phyloP scores from a whole-genome alignment of 2,797 vertebrate species.

The Pygocentrus nattereri region DNA sequence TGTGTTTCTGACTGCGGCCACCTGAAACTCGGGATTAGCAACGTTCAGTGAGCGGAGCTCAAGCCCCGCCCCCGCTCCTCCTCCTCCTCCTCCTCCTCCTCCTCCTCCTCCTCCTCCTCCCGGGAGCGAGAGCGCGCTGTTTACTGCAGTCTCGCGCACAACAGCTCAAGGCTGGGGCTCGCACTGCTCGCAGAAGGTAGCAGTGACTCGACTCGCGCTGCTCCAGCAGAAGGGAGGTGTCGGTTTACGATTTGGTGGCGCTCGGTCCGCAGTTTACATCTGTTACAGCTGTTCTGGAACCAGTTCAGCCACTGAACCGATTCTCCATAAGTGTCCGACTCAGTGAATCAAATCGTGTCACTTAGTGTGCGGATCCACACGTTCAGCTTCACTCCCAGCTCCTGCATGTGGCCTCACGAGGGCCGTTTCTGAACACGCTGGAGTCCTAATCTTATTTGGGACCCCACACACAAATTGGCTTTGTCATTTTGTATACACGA shows the following conservation, averaged over 20 bases:
- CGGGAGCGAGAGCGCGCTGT: constrained; percentile 64
- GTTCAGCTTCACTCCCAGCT: not conserved
- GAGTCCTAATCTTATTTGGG: no score
- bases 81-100: constrained; percentile 32
- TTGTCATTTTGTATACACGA: no score
- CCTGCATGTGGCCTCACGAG: no score
- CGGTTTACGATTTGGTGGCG: not conserved
- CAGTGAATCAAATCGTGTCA: not conserved
- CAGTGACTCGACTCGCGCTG: not conserved
- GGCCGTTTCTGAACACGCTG: no score
- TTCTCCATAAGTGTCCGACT: not conserved
- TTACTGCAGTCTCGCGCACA: constrained; percentile 75
- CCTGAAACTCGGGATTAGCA: constrained; percentile 84
- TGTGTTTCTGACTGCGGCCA: constrained; percentile 72
- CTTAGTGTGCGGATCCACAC: not conserved
- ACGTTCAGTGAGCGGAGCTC: constrained; percentile 79
- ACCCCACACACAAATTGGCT: no score
- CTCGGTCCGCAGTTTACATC: not conserved
- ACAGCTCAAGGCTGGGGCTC: constrained; percentile 17
- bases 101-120: constrained; percentile 10
- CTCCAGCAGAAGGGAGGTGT: not conserved
- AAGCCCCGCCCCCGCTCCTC: constrained; percentile 77
- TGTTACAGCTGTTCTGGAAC: not conserved
- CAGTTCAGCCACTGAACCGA: not conserved
- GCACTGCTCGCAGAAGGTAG: not conserved